phyloP scores from a whole-genome alignment of 2,113 vertebrate genomes.

The Calyptommatus sinebrachiatus region DNA sequence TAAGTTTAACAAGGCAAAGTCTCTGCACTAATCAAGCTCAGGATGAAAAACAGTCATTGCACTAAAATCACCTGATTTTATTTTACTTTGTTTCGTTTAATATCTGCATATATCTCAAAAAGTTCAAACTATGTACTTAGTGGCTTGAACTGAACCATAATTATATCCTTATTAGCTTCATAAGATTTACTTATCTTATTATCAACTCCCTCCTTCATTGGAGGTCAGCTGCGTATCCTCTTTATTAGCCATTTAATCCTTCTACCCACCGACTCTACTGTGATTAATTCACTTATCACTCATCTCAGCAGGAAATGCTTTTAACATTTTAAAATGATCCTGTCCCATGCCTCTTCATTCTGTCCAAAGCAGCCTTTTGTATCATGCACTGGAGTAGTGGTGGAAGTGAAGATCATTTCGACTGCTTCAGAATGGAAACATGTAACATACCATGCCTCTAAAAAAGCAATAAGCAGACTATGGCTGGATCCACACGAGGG shows the following conservation, averaged over 20 bases:
- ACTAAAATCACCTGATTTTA: constrained; percentile 47
- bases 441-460: too few species aligned
- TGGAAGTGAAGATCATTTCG: too few species aligned
- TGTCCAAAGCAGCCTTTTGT: constrained; percentile 50
- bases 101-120: constrained; percentile 57
- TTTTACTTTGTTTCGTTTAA: constrained; percentile 36
- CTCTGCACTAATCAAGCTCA: constrained; percentile 23
- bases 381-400: too few species aligned
- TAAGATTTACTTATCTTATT: constrained; percentile 80
- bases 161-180: constrained; percentile 75
- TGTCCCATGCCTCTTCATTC: constrained; percentile 56
- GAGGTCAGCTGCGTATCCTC: constrained; percentile 74
- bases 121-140: constrained; percentile 60
- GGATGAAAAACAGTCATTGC: constrained; percentile 52
- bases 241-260: constrained; percentile 80
- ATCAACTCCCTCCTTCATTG: constrained; percentile 70
- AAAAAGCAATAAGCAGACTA: too few species aligned
- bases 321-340: constrained; percentile 71
- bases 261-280: constrained; percentile 69
- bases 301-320: constrained; percentile 65
- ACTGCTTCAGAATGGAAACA: too few species aligned
- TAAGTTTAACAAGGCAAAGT: constrained; percentile 20
- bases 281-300: constrained; percentile 70
- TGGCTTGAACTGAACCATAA: constrained; percentile 71
- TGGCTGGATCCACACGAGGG: too few species aligned